These are phyloP conservation scores for Lasioglossum albipes DNA, from an alignment of 1,140 invertebrate species.

Conservation along the genomic window DNA sequence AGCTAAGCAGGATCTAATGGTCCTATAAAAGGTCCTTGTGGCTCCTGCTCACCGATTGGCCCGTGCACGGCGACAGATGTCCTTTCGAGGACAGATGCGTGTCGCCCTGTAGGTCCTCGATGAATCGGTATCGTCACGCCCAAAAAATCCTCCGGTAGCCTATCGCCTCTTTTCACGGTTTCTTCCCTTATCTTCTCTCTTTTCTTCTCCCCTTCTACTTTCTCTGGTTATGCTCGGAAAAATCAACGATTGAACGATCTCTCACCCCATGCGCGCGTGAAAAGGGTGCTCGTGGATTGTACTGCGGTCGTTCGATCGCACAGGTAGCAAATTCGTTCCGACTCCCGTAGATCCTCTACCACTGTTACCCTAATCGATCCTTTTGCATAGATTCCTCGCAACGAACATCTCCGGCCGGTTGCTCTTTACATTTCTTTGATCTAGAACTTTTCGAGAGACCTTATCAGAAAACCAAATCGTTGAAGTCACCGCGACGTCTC, in stretches of 20 bases:
- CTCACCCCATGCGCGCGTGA: background rate
- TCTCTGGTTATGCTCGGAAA: background rate
- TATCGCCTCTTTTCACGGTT: conserved; percentile 46
- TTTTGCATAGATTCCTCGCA: no score
- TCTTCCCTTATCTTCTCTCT: conserved; percentile 28
- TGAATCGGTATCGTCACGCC: conserved; percentile 79
- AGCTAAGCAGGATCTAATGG: conserved; percentile 80
- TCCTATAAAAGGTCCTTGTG: conserved; percentile 77
- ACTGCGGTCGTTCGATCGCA: background rate
- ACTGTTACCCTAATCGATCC: background rate
- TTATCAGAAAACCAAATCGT: background rate
- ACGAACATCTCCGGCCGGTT: no score
- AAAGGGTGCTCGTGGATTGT: background rate
- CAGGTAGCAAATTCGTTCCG: conserved; percentile 1
- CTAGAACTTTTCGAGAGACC: no score
- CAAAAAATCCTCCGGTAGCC: conserved; percentile 64
- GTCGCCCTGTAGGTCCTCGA: conserved; percentile 59
- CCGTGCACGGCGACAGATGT: conserved; percentile 74
- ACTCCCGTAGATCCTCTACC: background rate
- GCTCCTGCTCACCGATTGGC: conserved; percentile 70
- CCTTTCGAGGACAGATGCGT: conserved; percentile 73
- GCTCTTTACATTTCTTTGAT: no score
- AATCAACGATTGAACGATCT: background rate
- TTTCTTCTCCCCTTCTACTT: background rate
- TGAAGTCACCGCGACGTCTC: conserved; percentile 23